Evolutionary conservation across 2,888 invertebrate species (phyloP), one percentile per base, ranked within the genome.

Genomic region (Venusia cambrica): DNA sequence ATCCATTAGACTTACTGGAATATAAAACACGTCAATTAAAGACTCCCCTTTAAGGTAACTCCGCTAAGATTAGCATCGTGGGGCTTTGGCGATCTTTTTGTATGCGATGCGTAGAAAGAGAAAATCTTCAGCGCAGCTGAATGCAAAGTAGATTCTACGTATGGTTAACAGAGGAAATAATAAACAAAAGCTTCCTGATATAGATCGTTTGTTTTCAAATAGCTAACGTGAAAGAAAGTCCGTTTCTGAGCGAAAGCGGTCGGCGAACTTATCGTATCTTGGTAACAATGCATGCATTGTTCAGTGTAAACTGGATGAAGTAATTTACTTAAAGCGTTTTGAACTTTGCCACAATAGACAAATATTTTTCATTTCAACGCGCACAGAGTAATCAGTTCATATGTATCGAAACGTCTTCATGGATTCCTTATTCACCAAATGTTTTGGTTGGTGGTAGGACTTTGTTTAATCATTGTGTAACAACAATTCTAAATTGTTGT

Each of bases 261-360:
- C 63, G 58, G 68, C 63, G 75, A 78, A 79, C 74, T 80, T 76
- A 77, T 76, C 63, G 68, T 57, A 60, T 53, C 65, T 59, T 13
- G 49, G 59, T 60, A 80, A 85, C 84, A 85, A 85, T 81, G 77
- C 71, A 66, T 59, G 77, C 72, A 81, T 84, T 84, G 85, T 84
- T 80, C 63, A 51, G 45, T 69, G 64, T 67, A 74, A 78, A 81
- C 72, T 79, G 69, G 58, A 64, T 65, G 62, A 65, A 68, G 73
- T 71, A 72, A 74, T 70, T 77, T 57, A 55, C 44, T 43, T 43
- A 52, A 38, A 34, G 29, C 57, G 62, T 57, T 61, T 56, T 62
- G 61, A 70, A 64, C 61, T 64, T 62, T 59, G 52, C 50, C 52
- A 62, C 52, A 33, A 45, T 47, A 53, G 51, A 54, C 48, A 57